Percentiles rank a stretch among this genome's conserved stretches.
Conservation (phyloP, 30 jellyfish, hydroid and myxozoan species). For the Hydractinia symbiolongicarpus region DNA sequence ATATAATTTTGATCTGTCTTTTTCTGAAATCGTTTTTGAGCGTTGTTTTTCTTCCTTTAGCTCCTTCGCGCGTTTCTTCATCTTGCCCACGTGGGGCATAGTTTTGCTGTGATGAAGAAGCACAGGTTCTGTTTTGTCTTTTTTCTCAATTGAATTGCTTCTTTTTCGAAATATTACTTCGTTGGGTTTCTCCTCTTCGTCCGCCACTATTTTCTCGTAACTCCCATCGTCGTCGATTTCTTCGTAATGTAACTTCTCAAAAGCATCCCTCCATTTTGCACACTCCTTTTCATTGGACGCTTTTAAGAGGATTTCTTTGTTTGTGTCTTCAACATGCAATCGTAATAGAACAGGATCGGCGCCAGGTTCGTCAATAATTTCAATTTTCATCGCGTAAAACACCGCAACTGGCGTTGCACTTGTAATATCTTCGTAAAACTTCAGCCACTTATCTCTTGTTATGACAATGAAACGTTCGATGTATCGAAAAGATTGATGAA, state of each 20-base stretch:
- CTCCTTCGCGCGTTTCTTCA: slow-evolving; percentile 30
- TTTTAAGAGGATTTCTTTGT: background rate
- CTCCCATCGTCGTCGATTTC: slow-evolving; percentile 18
- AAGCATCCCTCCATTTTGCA: slow-evolving; percentile 19
- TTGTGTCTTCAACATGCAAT: slow-evolving; percentile 10
- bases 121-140: slow-evolving; percentile 18
- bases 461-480: slow-evolving; percentile 27
- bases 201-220: background rate
- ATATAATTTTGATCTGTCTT: too few relatives aligned
- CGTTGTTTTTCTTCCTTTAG: slow-evolving; percentile 11
- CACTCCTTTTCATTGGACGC: slow-evolving; percentile 18
- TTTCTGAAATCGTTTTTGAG: background rate
- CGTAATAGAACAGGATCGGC: slow-evolving; percentile 27
- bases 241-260: slow-evolving; percentile 29
- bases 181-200: background rate
- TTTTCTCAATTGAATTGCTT: background rate
- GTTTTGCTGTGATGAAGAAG: slow-evolving; percentile 17
- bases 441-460: slow-evolving; percentile 37
- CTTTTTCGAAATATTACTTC: slow-evolving; percentile 9
- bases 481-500: slow-evolving; percentile 32
- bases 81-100: slow-evolving; percentile 27
- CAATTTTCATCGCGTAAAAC: slow-evolving; percentile 18
- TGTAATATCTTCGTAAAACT: slow-evolving; percentile 27
- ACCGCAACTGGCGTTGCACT: slow-evolving; percentile 18
- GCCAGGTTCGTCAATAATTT: slow-evolving; percentile 28